Evolutionary conservation across 2,113 vertebrate genomes (phyloP), one percentile per base, ranked within the genome.

Genomic region (Triplophysa siluroides): DNA sequence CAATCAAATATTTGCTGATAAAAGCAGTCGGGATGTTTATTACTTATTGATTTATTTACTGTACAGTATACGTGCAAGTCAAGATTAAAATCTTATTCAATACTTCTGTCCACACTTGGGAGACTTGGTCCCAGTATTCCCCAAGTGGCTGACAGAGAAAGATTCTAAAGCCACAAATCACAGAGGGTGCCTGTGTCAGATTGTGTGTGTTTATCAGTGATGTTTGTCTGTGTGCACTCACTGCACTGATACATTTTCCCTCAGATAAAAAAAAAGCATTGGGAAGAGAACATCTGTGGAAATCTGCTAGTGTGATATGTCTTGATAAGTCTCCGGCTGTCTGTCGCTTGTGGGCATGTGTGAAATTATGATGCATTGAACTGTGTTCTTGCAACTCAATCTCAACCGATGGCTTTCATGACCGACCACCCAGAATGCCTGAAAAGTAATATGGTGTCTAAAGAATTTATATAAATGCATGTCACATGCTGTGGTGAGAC

Each of bases 381-480:
- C 3, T n/a, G 14, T 62, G 41, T 16, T 62, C 21, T 75, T 21
- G 38, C 3, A 61, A 19, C 33, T 18, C 14, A 47, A 13, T 62
- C 23, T 11, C 9, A 26, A 1, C 6, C 33, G 10, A 12, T 47
- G 1, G 14, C 45, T 63, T 41, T 63, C 45, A 75, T 63, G 16
- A 45, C 72, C 21, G 29, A 60, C 61, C 23, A 75, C 72, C 38
- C 10, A 75, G 21, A 26, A 24, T n/a, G 41, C 41, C 58, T 75
- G 8, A 62, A 75, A 62, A 81, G 78, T 64, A 58, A 66, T 19
- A 33, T 47, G 33, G 78, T 83, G 78, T 21, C 16, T 60, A 77
- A 0, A 47, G 68, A 77, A 68, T 66, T 71, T 83, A 72, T 84
- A 81, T 85, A 83, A 86, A 81, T 84, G 84, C 58, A 47, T 50